A percentile compares a stretch with the other conserved stretches of the same genome.
Evolutionary conservation across 92 coral and sea anemone species (phyloP).

Genomic region (Anthopleura xanthogrammica): DNA sequence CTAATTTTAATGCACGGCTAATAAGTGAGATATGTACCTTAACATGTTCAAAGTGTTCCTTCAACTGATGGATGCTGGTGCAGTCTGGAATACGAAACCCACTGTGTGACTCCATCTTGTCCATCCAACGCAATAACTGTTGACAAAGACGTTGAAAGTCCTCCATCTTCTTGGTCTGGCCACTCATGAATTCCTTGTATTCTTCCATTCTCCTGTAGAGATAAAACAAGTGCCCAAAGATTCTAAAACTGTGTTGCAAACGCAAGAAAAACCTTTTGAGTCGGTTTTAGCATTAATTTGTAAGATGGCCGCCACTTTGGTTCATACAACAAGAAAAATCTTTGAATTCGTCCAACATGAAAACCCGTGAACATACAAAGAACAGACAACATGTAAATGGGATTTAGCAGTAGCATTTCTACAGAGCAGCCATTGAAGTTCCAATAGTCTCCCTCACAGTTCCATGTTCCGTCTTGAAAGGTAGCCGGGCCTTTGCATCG

Average conservation of each 20-base stretch:
- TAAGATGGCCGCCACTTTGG: too few relatives aligned
- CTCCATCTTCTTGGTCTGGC: conserved; percentile 60
- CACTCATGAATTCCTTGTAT: conserved; percentile 63
- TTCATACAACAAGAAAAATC: too few relatives aligned
- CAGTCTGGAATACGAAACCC: conserved; percentile 82
- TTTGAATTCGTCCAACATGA: too few relatives aligned
- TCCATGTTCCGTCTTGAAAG: too few relatives aligned
- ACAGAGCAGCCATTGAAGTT: too few relatives aligned
- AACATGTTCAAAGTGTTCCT: conserved; percentile 92
- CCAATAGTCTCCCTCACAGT: too few relatives aligned
- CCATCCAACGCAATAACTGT: conserved; percentile 73
- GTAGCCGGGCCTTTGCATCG: too few relatives aligned
- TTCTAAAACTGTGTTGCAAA: background rate
- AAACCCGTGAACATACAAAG: too few relatives aligned
- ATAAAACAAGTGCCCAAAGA: background rate
- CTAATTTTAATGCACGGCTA: background rate
- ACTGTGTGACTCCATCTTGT: conserved; percentile 69
- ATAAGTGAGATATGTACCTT: conserved; percentile 52
- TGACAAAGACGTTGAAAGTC: conserved; percentile 70
- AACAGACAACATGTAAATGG: too few relatives aligned
- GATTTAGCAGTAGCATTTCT: too few relatives aligned
- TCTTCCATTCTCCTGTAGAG: conserved; percentile 51
- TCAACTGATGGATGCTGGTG: conserved; percentile 78
- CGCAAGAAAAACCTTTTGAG: background rate
- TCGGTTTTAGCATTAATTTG: too few relatives aligned